A percentile compares a stretch with the other conserved stretches of the same genome.
Evolutionary conservation across 2,888 invertebrate species (phyloP).

Genomic region (Dolichomitus sp.): DNA sequence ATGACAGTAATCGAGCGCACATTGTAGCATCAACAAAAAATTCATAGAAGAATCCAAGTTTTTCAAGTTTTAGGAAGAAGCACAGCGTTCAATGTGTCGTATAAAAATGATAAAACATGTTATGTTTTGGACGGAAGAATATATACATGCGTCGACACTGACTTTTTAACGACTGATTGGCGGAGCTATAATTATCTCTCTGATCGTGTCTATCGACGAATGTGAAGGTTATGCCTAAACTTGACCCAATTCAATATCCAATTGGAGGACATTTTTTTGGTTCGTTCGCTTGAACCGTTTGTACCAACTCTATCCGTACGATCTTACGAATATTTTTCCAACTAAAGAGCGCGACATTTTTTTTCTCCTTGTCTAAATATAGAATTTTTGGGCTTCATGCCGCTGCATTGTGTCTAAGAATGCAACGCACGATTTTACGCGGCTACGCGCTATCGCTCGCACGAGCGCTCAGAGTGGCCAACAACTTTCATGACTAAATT

Average conservation of each 20-base stretch:
- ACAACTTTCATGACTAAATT: slow-evolving; percentile 45
- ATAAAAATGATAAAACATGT: slow-evolving; percentile 28
- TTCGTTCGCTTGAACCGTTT: background rate
- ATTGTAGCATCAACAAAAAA: slow-evolving; percentile 70
- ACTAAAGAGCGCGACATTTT: slow-evolving; percentile 46
- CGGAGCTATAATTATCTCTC: slow-evolving; percentile 65
- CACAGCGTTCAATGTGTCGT: background rate
- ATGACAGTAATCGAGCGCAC: slow-evolving; percentile 88
- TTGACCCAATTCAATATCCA: slow-evolving; percentile 74
- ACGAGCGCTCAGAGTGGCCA: background rate
- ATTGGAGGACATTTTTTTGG: slow-evolving; percentile 46
- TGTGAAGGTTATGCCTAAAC: slow-evolving; percentile 77
- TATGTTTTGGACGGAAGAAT: slow-evolving; percentile 10
- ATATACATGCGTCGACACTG: slow-evolving; percentile 31
- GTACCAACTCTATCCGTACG: background rate
- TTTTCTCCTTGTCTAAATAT: slow-evolving; percentile 60
- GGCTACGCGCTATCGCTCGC: slow-evolving; percentile 15
- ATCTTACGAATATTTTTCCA: slow-evolving; percentile 37
- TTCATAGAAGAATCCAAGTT: background rate
- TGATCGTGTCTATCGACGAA: slow-evolving; percentile 51
- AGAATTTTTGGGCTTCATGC: slow-evolving; percentile 57
- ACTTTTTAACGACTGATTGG: slow-evolving; percentile 50
- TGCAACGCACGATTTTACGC: slow-evolving; percentile 57
- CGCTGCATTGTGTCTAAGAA: slow-evolving; percentile 46
- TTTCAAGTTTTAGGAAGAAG: background rate